A percentile compares a stretch with the other conserved stretches of the same genome.
phyloP scores from a whole-genome alignment of 2,888 invertebrate species.

The Argyresthia goedartella region DNA sequence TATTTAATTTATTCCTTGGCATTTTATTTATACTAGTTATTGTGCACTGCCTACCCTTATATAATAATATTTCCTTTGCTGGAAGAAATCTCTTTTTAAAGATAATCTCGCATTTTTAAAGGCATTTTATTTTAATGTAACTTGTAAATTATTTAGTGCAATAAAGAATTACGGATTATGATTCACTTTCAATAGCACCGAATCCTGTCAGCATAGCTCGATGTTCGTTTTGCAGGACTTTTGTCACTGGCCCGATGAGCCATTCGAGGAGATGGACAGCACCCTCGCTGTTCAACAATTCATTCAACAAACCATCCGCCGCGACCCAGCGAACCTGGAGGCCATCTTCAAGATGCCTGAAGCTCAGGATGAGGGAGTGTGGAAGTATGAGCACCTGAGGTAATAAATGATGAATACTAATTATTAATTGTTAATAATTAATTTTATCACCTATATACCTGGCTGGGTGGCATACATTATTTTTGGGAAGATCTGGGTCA shows the following conservation, averaged over 20 bases:
- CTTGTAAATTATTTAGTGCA: no score
- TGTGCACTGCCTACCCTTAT: no score
- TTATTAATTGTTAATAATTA: background rate
- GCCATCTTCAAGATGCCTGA: constrained; percentile 96
- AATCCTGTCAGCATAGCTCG: background rate
- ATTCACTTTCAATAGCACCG: background rate
- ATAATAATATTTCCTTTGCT: no score
- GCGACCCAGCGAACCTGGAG: constrained; percentile 94
- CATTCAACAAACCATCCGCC: constrained; percentile 96
- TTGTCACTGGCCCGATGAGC: constrained; percentile 97
- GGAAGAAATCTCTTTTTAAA: no score
- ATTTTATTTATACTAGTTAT: no score
- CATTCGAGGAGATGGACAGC: constrained; percentile 99
- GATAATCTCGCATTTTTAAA: no score
- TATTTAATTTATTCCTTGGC: no score
- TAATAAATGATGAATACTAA: constrained; percentile 26
- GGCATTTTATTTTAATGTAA: no score
- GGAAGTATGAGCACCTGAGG: constrained; percentile 99
- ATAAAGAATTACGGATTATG: background rate
- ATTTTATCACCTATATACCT: background rate
- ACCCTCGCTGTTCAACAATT: constrained; percentile 98
- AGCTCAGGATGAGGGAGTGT: constrained; percentile 97
- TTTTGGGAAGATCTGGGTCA: no score
- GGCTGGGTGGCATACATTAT: no score
- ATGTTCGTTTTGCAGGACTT: constrained; percentile 80